Evolutionary conservation across 2,888 invertebrate species (phyloP), one percentile per base, ranked within the genome.

Genomic region (Stenodema calcarata): DNA sequence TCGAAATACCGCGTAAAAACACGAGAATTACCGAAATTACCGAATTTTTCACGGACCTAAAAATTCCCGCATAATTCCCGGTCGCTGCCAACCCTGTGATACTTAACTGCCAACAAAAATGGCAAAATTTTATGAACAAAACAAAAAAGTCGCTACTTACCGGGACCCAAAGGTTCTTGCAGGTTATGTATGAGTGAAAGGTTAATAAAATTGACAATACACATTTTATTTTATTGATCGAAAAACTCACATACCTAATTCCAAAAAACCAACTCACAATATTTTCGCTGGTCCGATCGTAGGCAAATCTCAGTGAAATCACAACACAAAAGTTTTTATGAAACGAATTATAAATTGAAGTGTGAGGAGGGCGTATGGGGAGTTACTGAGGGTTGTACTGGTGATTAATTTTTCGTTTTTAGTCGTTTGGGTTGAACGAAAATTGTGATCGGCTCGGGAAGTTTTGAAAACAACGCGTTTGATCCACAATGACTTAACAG

Each of bases 401-500:
- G 35, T 35, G 35, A 2, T 35, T 35, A 44, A 41, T 75, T 35
- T 35, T 75, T 28, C 1, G 23, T 75, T 75, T 75, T 30, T 75
- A 28, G 9, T 75, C 3, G 11, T 1, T 75, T 75, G 12, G 14
- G 12, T 30, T 3, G 41, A 75, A 27, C n/a, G 7, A 35, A 76
- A 35, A 76, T 42, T 76, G 14, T 1, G 35, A 44, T 42, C 12
- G 27, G 23, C 14, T 42, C 16, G 28, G 23, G 30, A 73, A 6
- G 30, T 3, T 28, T 42, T 6, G 30, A 82, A 82, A 70, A 70
- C 69, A 70, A 82, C 70, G 70, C 82, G 82, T 81, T 54, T 78
- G 80, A 70, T 69, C 16, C 70, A 70, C 70, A 70, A 62, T 41
- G 82, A 80, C 80, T 80, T 27, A n/a, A 80, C 50, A 54, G 80